A percentile compares a stretch with the other conserved stretches of the same genome.
Evolutionary conservation across 2,113 vertebrate genomes (phyloP).

Genomic region (Microcebus murinus): DNA sequence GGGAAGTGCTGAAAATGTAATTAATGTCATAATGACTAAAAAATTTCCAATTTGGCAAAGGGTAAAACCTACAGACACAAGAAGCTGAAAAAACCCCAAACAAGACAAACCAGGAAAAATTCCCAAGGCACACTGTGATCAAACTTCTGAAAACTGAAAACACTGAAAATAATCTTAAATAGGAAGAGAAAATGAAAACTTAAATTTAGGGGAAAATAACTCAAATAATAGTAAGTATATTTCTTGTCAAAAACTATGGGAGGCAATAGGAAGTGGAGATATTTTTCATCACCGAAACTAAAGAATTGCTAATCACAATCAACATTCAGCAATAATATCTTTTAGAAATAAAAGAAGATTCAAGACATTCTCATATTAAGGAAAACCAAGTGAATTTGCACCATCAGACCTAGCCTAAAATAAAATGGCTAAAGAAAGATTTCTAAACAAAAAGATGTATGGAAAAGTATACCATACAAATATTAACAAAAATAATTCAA

Average conservation of each 20-base stretch:
- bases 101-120: not conserved
- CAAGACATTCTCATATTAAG: not conserved
- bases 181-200: not conserved
- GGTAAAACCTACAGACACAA: not conserved
- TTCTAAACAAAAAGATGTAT: not conserved
- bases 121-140: not conserved
- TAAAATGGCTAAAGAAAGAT: not conserved
- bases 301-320: not conserved
- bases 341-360: not conserved
- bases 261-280: not conserved
- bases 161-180: not conserved
- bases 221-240: too few species aligned
- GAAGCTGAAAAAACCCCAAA: not conserved
- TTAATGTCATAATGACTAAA: not conserved
- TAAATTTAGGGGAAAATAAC: not conserved
- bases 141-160: not conserved
- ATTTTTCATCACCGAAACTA: not conserved
- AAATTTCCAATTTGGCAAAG: not conserved
- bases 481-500: not conserved
- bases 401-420: not conserved
- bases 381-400: not conserved
- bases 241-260: not conserved
- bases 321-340: not conserved
- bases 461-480: not conserved
- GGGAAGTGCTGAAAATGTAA: not conserved